Base-by-base conservation (phyloP, 2,113 vertebrate genomes). In the Phrynosoma platyrhinos region DNA sequence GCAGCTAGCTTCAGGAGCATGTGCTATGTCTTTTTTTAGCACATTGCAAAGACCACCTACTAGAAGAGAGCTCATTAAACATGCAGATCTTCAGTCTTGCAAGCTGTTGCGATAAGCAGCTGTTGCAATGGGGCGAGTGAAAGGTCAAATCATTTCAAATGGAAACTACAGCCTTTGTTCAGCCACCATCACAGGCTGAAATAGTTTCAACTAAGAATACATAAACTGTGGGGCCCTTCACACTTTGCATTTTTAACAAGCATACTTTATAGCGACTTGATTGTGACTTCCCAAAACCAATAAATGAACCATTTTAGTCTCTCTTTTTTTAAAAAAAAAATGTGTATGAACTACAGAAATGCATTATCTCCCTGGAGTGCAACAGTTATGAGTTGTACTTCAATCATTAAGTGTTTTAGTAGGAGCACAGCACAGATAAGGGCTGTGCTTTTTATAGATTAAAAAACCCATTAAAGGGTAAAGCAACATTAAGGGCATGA, bases 61-160 rank as follows among this genome's bases (percentile, higher is more conserved):
- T 87, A 95, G 86, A 95, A 94, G 88, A 82, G 30, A 42, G 87
- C 92, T 95, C 94, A 96, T 96, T 96, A 96, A 90, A 92, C 88
- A 94, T 94, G 93, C 94, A 86, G 87, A 90, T 91, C 90, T 86
- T 94, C 42, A 80, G 92, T 95, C 94, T 92, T 84, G 93, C 96
- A 97, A 97, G 95, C 97, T 96, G 96, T 96, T 96, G 79, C 13
- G 66, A 95, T 94, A 97, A 95, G 97, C 97, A 98, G 97, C 96
- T 98, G 97, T 96, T 95, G 84, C 90, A 92, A 80, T 87, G 94
- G 79, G 72, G 92, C 94, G 82, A 82, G 93, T 95, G 85, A 95
- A 95, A 96, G 95, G 96, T 96, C 95, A 96, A 88, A 87, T 94
- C 94, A 95, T 93, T 74, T 92, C 84, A 86, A 93, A 96, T 90